Evolutionary conservation across 2,113 vertebrate genomes (phyloP), one percentile per base, ranked within the genome.

Genomic region (Parotia lawesii): DNA sequence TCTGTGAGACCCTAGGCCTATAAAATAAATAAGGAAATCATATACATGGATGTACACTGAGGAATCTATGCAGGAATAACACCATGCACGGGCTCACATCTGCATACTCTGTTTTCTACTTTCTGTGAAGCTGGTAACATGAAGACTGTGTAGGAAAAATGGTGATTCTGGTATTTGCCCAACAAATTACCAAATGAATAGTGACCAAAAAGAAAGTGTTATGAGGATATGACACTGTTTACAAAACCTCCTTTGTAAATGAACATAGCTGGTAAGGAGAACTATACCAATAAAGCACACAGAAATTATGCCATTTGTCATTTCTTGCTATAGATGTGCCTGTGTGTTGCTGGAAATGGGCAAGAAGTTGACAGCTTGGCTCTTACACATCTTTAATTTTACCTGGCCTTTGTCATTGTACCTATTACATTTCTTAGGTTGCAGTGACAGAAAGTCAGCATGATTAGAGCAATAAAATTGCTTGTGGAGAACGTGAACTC

Each of bases 71-170:
- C 9, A 92, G 10, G 35, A 65, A 60, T 51, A 78, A 58, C 13
- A 35, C 3, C 0, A 5, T 38, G 2, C 19, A 8, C 16, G 12
- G 13, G 3, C 5, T 85, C 4, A 45, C 22, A 51, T 33, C 16
- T 54, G 18, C 8, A 47, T 12, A 24, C 2, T 0, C 0, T 56
- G 11, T 47, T 53, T 37, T 37, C 19, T 53, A 3, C 6, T 73
- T 25, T 38, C 40, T 82, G 11, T 61, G 35, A 69, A 58, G 4
- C 20, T 78, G 15, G 7, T 70, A 60, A 18, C 15, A 27, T 15
- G 17, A 60, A 19, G 15, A 56, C 35, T 74, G 12, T 31, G 15
- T 24, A 37, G 31, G 37, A 71, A 31, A 33, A 42, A 64, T 25
- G 8, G 6, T 28, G 23, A n/a, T 64, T 64, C 35, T 73, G 40